Evolutionary conservation across 2,113 vertebrate species (phyloP), one percentile per base, ranked within the genome.

Genomic region (Vulpes ferrilata): DNA sequence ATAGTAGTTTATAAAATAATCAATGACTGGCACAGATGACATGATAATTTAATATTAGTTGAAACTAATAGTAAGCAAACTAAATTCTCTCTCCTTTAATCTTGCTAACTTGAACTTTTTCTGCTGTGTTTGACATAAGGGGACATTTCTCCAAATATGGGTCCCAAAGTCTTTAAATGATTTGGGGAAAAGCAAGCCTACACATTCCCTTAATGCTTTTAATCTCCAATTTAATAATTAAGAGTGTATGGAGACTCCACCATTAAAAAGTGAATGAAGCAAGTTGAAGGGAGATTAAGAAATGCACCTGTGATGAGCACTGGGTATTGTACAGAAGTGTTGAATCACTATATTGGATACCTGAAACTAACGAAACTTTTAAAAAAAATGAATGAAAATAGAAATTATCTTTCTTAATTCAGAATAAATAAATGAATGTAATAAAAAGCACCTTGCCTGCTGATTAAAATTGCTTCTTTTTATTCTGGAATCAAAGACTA

Each of bases 381-480:
- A 23, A 22, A 20, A 95, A 74, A 79, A 79, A 11, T 51, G 3
- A 90, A 82, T 60, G 27, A 92, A 96, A 81, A 11, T 3, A 43
- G 11, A 1, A 3, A 74, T 80, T 87, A 10, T 76, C 60, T 95
- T 48, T 76, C 27, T n/a, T 73, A 90, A 53, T 35, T 90, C 32
- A 86, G 62, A 94, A 17, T 79, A 90, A 20, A 84, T 90, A 80
- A 86, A 62, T 60, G 51, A 76, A 69, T 35, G 6, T 48, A 94
- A 71, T 93, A n/a, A 51, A 88, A 3, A 65, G 11, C 16, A 55
- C 9, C 1, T 53, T 85, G 2, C 59, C 48, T 93, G 59, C 32
- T 69, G 82, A 90, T 20, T 25, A 51, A 90, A 92, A 82, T 86
- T 92, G 6, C 27, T 79, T 51, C 7, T 95, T 95, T 93, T 73